A percentile compares a stretch with the other conserved stretches of the same genome.
Conservation (phyloP, 2,797 vertebrate genomes). For the Prionace glauca region DNA sequence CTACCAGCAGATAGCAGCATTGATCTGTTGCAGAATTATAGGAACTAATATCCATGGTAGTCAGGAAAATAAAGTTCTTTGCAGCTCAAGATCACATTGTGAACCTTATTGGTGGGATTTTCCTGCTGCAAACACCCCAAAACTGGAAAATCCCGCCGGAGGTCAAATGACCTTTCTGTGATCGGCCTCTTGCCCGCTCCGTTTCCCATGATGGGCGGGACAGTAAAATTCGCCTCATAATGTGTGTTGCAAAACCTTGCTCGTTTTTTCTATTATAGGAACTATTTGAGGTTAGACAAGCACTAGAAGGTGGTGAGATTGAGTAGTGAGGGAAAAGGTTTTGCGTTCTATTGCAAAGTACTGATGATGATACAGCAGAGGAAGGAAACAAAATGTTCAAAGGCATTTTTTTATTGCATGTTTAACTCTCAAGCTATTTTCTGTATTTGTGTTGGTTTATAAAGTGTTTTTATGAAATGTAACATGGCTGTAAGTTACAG, state of each 20-base stretch:
- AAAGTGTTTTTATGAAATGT: not conserved
- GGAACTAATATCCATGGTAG: not conserved
- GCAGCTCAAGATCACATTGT: not conserved
- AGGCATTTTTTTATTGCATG: not conserved
- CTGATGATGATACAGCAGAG: not conserved
- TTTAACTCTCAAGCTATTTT: not conserved
- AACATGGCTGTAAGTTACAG: not conserved
- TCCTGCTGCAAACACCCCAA: no score
- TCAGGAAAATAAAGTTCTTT: not conserved
- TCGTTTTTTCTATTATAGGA: not conserved
- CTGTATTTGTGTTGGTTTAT: not conserved
- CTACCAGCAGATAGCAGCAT: conserved; percentile 1
- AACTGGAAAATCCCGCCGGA: no score
- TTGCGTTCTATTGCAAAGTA: not conserved
- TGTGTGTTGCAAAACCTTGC: not conserved
- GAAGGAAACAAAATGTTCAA: not conserved
- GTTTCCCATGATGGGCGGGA: no score
- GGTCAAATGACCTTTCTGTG: no score
- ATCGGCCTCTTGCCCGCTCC: no score
- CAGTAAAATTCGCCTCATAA: no score
- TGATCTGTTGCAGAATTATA: not conserved
- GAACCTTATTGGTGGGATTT: not conserved
- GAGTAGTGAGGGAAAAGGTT: not conserved
- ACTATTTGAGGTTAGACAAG: not conserved
- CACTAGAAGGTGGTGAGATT: not conserved